Percentiles rank a stretch among this genome's conserved stretches.
phyloP scores from a whole-genome alignment of 2,888 invertebrate genomes.

The Limnephilus rhombicus region DNA sequence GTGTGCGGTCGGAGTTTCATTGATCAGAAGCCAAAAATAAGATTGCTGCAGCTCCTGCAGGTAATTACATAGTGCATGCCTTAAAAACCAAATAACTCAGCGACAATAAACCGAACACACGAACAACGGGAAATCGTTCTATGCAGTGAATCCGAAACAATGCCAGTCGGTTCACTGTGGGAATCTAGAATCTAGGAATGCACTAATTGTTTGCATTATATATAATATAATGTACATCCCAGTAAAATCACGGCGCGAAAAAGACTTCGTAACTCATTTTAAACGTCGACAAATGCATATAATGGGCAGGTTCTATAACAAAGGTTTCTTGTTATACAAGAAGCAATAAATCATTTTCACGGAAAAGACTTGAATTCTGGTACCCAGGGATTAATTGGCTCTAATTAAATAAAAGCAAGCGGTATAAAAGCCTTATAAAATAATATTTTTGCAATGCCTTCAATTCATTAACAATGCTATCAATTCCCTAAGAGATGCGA shows the following conservation, averaged over 20 bases:
- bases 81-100: constrained; percentile 31
- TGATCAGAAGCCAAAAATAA: constrained; percentile 56
- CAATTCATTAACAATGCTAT: background rate
- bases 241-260: constrained; percentile 9
- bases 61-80: constrained; percentile 51
- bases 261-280: constrained; percentile 26
- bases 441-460: background rate
- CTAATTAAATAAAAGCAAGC: background rate
- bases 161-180: constrained; percentile 47
- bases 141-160: constrained; percentile 42
- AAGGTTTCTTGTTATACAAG: background rate
- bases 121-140: constrained; percentile 43
- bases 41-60: constrained; percentile 39
- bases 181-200: constrained; percentile 46
- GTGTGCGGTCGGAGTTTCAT: constrained; percentile 36
- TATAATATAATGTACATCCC: constrained; percentile 14
- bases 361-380: background rate
- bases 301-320: background rate
- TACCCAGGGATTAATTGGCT: background rate
- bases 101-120: constrained; percentile 23
- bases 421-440: background rate
- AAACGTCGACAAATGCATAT: constrained; percentile 18
- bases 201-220: constrained; percentile 16
- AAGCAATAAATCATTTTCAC: background rate
- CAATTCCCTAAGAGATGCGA: background rate